These are phyloP conservation scores for Amphilophus citrinellus DNA, from an alignment of 2,113 vertebrate species.

Conservation along the genomic window DNA sequence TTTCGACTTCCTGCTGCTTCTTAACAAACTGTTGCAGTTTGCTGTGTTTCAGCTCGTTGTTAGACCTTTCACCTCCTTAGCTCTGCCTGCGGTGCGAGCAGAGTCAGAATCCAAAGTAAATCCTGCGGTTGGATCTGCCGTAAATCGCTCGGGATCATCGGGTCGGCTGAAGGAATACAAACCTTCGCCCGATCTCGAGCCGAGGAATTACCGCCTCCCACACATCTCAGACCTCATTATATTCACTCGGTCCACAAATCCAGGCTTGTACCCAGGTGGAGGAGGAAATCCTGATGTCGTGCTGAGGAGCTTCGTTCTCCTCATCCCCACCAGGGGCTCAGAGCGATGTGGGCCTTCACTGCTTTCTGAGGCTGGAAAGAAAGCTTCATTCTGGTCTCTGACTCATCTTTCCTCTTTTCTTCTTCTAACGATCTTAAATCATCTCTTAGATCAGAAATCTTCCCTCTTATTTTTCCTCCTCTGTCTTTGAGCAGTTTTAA, in stretches of 20 bases:
- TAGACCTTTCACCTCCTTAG: neutral
- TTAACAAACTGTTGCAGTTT: neutral
- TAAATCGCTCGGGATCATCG: neutral
- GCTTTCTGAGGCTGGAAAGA: neutral
- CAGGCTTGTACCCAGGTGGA: neutral
- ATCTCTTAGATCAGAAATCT: too few species aligned
- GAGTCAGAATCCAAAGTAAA: neutral
- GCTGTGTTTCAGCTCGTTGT: neutral
- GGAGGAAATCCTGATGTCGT: neutral
- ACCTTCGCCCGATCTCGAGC: neutral
- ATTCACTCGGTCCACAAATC: neutral
- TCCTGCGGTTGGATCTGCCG: accelerated
- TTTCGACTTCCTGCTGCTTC: neutral
- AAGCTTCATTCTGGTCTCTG: neutral
- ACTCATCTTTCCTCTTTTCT: too few species aligned
- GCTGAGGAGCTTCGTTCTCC: neutral
- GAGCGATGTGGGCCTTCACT: neutral
- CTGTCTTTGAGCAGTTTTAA: neutral
- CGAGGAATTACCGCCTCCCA: neutral
- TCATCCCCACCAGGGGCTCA: neutral
- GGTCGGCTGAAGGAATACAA: neutral
- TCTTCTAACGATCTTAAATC: too few species aligned
- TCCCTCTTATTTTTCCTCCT: too few species aligned
- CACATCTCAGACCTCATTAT: neutral
- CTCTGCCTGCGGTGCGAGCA: neutral